These are phyloP conservation scores for Mystacornis crossleyi DNA, from an alignment of 2,113 vertebrate species.

Conservation along the genomic window DNA sequence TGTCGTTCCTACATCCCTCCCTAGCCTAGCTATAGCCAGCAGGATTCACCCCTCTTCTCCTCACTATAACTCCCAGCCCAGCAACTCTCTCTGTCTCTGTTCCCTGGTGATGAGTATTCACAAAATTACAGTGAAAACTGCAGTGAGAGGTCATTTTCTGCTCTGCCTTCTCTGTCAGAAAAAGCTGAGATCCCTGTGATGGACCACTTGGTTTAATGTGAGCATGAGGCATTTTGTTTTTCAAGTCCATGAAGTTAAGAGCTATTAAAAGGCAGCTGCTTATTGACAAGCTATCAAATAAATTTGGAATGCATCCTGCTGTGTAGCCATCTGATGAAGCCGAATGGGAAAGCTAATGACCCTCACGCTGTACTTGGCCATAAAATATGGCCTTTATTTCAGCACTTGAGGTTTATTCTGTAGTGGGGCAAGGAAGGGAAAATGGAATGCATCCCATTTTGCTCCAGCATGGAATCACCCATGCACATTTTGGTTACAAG, in stretches of 20 bases:
- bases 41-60: not conserved
- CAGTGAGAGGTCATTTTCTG: not conserved
- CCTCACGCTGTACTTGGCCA: not conserved
- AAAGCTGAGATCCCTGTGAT: not conserved
- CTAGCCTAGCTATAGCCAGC: not conserved
- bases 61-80: not conserved
- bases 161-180: not conserved
- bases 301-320: constrained; percentile 62
- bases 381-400: constrained; percentile 62
- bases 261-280: constrained; percentile 60
- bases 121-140: not conserved
- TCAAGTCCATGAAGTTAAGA: constrained; percentile 49
- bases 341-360: constrained; percentile 62
- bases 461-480: not conserved
- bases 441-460: not conserved
- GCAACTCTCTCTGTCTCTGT: not conserved
- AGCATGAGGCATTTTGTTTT: constrained; percentile 34
- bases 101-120: not conserved
- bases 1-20: not conserved
- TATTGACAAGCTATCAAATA: constrained; percentile 69
- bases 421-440: not conserved
- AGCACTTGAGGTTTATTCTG: not conserved
- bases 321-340: constrained; percentile 59
- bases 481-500: not conserved
- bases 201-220: constrained; percentile 1